Evolutionary conservation across 2,797 vertebrate genomes (phyloP).

Genomic region (Gymnothorax javanicus): DNA sequence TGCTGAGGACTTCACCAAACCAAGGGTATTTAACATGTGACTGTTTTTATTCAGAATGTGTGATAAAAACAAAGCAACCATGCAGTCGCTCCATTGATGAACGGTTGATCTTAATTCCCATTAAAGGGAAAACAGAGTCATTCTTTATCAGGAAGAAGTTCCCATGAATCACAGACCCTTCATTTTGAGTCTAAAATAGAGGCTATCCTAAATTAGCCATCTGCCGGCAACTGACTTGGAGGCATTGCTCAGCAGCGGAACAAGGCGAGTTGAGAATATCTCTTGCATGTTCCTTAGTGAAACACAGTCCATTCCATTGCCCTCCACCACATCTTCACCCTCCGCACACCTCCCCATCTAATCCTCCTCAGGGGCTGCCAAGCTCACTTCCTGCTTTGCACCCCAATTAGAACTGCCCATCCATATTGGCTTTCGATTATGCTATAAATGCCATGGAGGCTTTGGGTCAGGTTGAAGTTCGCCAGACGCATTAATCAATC

Average conservation of each 20-base stretch:
- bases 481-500: constrained; percentile 3
- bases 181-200: constrained; percentile 1
- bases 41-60: background rate
- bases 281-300: background rate
- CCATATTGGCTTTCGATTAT: constrained; percentile 27
- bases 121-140: background rate
- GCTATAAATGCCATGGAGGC: background rate
- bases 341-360: background rate
- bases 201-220: background rate
- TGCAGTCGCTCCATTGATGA: background rate
- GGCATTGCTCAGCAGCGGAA: constrained; percentile 1
- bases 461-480: constrained; percentile 2
- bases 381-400: constrained; percentile 23
- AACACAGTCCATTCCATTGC: background rate
- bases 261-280: constrained; percentile 24
- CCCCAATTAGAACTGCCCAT: constrained; percentile 25
- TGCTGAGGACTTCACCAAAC: background rate
- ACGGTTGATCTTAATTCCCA: background rate
- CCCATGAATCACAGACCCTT: background rate
- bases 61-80: constrained; percentile 1
- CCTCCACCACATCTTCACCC: background rate
- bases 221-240: constrained; percentile 5
- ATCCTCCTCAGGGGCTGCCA: background rate
- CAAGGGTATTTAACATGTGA: background rate
- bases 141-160: background rate